Base-by-base conservation (phyloP, 2,797 vertebrate genomes). In the Takifugu ocellatus region DNA sequence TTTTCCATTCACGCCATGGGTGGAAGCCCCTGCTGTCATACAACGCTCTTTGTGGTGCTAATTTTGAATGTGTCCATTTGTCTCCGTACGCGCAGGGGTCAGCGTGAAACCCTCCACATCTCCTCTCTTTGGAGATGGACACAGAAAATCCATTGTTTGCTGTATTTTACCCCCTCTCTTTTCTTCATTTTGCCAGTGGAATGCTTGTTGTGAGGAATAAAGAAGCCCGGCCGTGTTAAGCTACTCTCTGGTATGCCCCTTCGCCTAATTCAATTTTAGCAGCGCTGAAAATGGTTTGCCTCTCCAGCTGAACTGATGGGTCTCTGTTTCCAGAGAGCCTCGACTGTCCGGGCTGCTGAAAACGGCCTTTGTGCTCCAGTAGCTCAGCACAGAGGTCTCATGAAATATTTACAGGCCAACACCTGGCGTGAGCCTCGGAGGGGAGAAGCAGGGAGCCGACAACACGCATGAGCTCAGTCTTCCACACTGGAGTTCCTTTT, bases 241-340 rank as follows among this genome's bases (percentile, higher is more conserved):
- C 76, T 71, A 70, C 74, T 70, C 69, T 56, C 79, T 63, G 74
- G 61, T 75, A 72, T 63, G 66, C 67, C 84, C 74, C 72, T 73
- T 73, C 65, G 75, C 75, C 76, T 85, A 81, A 89, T 90, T 90
- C 87, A 88, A 91, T 92, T 91, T 89, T 85, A 90, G 86, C 78
- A 52, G 54, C 16, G 72, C 81, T 82, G 84, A 82, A 88, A 78
- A 79, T 78, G 75, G 78, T 87, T 80, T 63, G 74, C 58, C 57
- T 85, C 77, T 71, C 80, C 36, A 54, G 63, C 29, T 15, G 77
- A 74, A 90, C 88, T 90, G 88, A 88, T 62, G 67, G 75, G 68
- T 79, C 81, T 90, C 87, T 89, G 86, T 90, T 84, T 84, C 63
- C 74, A 72, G 70, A 68, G 74, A 63, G 62, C 63, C 54, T 54